Percentiles rank a stretch among this genome's conserved stretches.
Conservation (phyloP, 2,113 vertebrate species). For the Perca schrenkii region DNA sequence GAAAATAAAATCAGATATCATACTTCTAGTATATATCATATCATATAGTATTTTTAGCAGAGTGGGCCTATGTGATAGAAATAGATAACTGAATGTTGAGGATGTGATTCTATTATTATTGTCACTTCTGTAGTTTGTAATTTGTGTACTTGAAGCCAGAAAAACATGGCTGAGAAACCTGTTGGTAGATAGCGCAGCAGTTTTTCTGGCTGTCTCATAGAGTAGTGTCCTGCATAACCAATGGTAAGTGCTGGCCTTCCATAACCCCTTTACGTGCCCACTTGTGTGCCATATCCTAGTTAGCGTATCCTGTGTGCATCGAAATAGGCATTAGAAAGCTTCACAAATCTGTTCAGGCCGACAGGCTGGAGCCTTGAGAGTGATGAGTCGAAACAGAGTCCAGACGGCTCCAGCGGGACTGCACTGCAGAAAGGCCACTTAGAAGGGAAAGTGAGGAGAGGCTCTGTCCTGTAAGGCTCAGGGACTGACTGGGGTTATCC, state of each 20-base stretch:
- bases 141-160: conserved; percentile 20
- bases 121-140: conserved; percentile 3
- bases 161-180: conserved; percentile 50
- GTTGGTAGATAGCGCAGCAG: conserved; percentile 41
- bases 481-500: conserved; percentile 16
- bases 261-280: conserved; percentile 46
- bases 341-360: conserved; percentile 26
- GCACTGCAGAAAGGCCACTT: conserved; percentile 57
- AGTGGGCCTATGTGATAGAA: neutral
- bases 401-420: conserved; percentile 63
- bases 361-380: conserved; percentile 53
- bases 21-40: too few relatives aligned
- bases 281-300: conserved; percentile 39
- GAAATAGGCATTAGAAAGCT: conserved; percentile 63
- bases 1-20: neutral
- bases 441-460: conserved; percentile 46
- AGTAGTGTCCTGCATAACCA: conserved; percentile 25
- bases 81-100: conserved; percentile 27
- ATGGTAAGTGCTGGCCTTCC: conserved; percentile 27
- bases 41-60: neutral
- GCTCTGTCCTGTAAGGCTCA: conserved; percentile 16
- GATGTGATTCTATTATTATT: conserved; percentile 17
- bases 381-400: conserved; percentile 69
- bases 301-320: conserved; percentile 41
- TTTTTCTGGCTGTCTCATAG: conserved; percentile 19